Conservation (phyloP, 2,797 vertebrate species). For the Apogon hyalosoma region DNA sequence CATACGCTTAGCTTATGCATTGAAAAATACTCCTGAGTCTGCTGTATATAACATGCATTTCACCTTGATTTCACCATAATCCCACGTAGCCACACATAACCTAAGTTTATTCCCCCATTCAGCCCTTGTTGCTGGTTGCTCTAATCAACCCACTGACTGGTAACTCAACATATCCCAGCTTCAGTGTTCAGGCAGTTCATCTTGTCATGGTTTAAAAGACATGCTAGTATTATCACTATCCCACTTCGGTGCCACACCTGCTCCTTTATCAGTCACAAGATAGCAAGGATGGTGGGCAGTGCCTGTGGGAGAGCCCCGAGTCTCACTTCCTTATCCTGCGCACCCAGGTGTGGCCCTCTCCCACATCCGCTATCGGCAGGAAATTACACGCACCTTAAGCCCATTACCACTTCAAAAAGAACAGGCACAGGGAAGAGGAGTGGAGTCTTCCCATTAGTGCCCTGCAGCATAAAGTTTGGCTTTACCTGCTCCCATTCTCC, state of each 20-base stretch:
- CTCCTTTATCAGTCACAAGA: conserved; percentile 73
- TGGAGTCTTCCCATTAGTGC: conserved; percentile 62
- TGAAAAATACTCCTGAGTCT: conserved; percentile 29
- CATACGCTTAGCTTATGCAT: conserved; percentile 1
- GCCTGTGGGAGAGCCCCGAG: conserved; percentile 57
- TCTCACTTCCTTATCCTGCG: conserved; percentile 75
- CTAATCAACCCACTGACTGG: conserved; percentile 59
- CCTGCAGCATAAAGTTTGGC: conserved; percentile 60
- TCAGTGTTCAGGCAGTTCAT: conserved; percentile 54
- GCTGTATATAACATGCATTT: conserved; percentile 8
- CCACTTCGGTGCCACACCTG: conserved; percentile 68
- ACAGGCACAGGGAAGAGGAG: conserved; percentile 58
- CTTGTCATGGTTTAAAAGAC: conserved; percentile 64
- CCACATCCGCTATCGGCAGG: conserved; percentile 71
- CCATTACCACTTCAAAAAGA: conserved; percentile 81
- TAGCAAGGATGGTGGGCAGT: conserved; percentile 51
- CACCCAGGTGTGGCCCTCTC: conserved; percentile 74
- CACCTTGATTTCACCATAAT: conserved; percentile 15
- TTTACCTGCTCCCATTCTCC: conserved; percentile 53
- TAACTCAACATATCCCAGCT: conserved; percentile 57
- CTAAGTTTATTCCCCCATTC: conserved; percentile 42
- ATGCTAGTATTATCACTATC: conserved; percentile 68
- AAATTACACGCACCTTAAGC: conserved; percentile 81
- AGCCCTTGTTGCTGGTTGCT: conserved; percentile 30
- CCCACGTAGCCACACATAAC: conserved; percentile 13